Conservation (phyloP, 2,888 invertebrate genomes). For the Lochmaea crataegi region DNA sequence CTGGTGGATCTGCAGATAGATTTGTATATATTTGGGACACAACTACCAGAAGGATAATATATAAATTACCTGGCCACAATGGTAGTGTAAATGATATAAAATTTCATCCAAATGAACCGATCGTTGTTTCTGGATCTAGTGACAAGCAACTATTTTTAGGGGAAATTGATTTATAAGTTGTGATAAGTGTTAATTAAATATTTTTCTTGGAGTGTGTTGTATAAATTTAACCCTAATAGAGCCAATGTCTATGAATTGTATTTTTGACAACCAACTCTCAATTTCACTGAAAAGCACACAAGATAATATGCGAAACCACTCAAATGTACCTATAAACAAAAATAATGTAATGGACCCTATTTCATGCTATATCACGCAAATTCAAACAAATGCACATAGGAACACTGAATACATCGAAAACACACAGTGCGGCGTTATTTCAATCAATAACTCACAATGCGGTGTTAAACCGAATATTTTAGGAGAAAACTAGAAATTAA, state of each 20-base stretch:
- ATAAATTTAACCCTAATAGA: background rate
- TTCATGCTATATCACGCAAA: too few species aligned
- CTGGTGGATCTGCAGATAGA: conserved; percentile 94
- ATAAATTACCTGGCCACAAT: conserved; percentile 97
- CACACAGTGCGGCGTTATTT: too few species aligned
- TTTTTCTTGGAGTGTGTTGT: background rate
- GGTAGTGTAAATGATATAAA: conserved; percentile 97
- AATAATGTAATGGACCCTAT: too few species aligned
- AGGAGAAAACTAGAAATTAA: too few species aligned
- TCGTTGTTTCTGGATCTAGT: conserved; percentile 92
- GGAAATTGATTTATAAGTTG: conserved; percentile 78
- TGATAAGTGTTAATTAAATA: background rate
- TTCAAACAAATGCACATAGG: too few species aligned
- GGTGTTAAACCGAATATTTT: too few species aligned
- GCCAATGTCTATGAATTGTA: background rate
- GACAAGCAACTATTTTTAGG: conserved; percentile 97
- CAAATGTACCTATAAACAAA: too few species aligned
- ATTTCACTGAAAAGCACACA: too few species aligned
- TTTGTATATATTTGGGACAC: conserved; percentile 98
- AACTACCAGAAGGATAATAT: conserved; percentile 88
- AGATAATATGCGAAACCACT: too few species aligned
- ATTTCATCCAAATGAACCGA: conserved; percentile 94
- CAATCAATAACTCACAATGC: too few species aligned
- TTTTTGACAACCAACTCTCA: too few species aligned
- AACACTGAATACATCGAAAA: too few species aligned